These are phyloP conservation scores for Rattus rattus DNA, from an alignment of 2,113 vertebrate species.

Conservation along the genomic window DNA sequence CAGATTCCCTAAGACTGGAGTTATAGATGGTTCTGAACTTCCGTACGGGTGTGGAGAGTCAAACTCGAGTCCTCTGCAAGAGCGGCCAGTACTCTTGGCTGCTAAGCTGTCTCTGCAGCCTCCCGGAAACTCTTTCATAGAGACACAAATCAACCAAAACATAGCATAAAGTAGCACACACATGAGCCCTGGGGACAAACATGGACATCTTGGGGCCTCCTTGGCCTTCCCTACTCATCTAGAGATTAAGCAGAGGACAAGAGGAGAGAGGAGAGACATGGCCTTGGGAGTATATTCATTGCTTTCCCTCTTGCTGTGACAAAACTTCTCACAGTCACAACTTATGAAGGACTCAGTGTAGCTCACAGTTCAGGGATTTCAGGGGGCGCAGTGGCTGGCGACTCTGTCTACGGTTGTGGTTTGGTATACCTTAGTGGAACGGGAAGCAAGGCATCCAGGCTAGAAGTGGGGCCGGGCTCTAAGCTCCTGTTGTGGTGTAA, in stretches of 20 bases:
- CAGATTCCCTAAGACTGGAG: background rate
- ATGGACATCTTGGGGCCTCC: background rate
- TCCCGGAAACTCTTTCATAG: background rate
- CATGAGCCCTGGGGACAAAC: background rate
- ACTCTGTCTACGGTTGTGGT: background rate
- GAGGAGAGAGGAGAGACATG: accelerated
- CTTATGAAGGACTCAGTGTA: background rate
- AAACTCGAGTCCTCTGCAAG: background rate
- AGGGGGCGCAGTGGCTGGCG: background rate
- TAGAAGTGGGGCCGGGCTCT: background rate
- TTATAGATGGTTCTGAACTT: background rate
- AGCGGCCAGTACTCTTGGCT: background rate
- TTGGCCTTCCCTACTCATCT: background rate
- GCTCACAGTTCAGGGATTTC: background rate
- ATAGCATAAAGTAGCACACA: background rate
- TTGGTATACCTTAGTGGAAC: background rate
- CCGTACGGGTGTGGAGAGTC: too few relatives aligned
- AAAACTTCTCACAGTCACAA: background rate
- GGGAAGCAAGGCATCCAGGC: background rate
- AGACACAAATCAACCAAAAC: background rate
- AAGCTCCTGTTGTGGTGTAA: background rate
- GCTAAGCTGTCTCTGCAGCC: background rate
- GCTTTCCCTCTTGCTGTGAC: background rate
- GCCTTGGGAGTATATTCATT: background rate
- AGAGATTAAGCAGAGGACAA: background rate